Conservation (phyloP, 37 sponge, comb jelly and placozoan genomes). For the Halisarca cf. caerulea region DNA sequence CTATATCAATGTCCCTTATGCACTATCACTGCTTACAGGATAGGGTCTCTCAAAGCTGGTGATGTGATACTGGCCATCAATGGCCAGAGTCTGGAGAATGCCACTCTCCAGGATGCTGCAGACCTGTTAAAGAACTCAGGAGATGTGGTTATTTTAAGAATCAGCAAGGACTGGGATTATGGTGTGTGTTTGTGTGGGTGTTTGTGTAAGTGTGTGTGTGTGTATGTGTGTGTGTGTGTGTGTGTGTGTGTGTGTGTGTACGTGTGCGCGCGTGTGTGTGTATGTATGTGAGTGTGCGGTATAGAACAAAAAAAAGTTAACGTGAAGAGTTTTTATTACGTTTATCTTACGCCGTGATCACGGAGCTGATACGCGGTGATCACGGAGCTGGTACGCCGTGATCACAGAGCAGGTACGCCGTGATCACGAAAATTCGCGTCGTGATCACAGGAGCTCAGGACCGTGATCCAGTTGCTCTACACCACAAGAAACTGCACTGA, state of each 20-base stretch:
- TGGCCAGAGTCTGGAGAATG: constrained; percentile 60
- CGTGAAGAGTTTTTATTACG: too few species aligned
- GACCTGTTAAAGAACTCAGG: constrained; percentile 64
- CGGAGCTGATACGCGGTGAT: too few species aligned
- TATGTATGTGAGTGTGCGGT: too few species aligned
- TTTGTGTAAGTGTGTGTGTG: not conserved
- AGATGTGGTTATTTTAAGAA: constrained; percentile 63
- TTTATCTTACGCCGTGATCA: too few species aligned
- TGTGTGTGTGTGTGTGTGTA: not conserved
- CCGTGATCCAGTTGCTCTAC: too few species aligned
- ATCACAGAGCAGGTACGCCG: too few species aligned
- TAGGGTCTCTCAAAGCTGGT: constrained; percentile 78
- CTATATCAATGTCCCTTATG: too few species aligned
- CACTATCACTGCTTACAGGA: constrained; percentile 21
- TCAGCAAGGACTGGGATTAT: constrained; percentile 67
- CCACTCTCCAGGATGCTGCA: constrained; percentile 69
- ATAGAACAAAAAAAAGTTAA: too few species aligned
- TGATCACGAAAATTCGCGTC: too few species aligned
- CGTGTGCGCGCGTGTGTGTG: not conserved
- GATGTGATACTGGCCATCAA: constrained; percentile 84
- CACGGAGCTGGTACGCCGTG: too few species aligned
- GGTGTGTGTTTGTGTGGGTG: not conserved
- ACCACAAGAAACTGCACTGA: too few species aligned
- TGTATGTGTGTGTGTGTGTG: not conserved
- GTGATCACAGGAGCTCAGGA: too few species aligned